These are phyloP conservation scores for Nothura maculosa DNA, from an alignment of 2,797 vertebrate genomes.

Conservation along the genomic window DNA sequence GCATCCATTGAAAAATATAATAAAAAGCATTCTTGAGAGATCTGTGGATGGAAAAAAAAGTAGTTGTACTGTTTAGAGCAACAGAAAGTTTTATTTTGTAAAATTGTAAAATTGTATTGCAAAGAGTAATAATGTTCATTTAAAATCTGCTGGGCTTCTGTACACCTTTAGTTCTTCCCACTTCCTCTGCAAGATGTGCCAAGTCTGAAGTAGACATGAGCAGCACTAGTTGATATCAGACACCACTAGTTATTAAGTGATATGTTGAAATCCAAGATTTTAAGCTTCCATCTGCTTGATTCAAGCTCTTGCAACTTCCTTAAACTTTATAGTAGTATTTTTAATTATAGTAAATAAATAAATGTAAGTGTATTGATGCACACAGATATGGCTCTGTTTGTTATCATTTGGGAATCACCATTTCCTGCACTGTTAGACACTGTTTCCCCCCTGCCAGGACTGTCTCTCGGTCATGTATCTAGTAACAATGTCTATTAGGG, in stretches of 20 bases:
- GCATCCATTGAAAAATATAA: background rate
- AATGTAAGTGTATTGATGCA: background rate
- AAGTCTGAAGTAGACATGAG: background rate
- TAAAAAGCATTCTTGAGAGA: background rate
- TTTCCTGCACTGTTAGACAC: background rate
- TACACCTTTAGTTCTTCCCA: background rate
- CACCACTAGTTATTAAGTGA: background rate
- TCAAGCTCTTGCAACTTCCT: background rate
- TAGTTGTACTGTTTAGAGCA: background rate
- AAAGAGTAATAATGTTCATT: background rate
- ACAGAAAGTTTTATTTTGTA: background rate
- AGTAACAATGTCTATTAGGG: background rate
- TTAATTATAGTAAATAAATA: background rate
- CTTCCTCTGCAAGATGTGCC: background rate
- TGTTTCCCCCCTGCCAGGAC: background rate
- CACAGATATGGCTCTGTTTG: background rate
- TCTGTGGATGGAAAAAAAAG: too few species aligned
- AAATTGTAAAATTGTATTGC: background rate
- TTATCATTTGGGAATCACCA: background rate
- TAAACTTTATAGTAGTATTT: background rate
- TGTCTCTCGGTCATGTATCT: fast-evolving
- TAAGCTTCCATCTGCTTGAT: background rate
- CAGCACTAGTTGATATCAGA: background rate
- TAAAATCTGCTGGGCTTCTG: background rate
- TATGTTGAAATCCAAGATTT: conserved; percentile 1